Percentiles rank a stretch among this genome's conserved stretches.
Conservation (phyloP, 2,797 vertebrate species). For the Acomys russatus region DNA sequence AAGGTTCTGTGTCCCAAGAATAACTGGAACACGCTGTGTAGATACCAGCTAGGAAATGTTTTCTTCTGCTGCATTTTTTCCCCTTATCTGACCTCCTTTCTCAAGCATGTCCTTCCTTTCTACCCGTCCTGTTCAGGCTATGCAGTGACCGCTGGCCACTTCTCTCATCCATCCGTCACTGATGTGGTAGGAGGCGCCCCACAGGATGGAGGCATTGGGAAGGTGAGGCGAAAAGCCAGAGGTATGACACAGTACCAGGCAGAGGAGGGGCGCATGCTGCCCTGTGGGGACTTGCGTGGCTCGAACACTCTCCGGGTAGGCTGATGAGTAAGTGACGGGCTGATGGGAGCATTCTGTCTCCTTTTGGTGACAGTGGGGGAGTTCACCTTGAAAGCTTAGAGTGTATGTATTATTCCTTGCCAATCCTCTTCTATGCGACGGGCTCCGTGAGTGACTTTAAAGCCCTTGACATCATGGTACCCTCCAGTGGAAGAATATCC, state of each 20-base stretch:
- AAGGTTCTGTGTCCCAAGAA: not conserved
- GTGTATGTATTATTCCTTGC: not conserved
- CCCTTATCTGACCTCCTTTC: not conserved
- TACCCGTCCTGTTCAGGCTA: conserved; percentile 91
- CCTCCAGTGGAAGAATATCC: not conserved
- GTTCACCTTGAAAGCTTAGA: not conserved
- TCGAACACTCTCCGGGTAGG: not conserved
- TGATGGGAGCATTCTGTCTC: not conserved
- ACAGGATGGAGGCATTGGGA: conserved; percentile 95
- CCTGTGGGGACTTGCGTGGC: not conserved
- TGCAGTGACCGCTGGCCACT: conserved; percentile 97
- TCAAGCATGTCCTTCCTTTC: conserved; percentile 12
- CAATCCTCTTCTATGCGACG: accelerated
- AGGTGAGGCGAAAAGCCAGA: conserved; percentile 89
- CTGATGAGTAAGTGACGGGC: not conserved
- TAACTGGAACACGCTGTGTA: not conserved
- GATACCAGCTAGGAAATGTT: not conserved
- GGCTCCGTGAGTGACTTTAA: not conserved
- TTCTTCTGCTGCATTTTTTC: not conserved
- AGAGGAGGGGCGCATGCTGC: accelerated
- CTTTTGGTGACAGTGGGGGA: not conserved
- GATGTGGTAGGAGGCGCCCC: conserved; percentile 98
- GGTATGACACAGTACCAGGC: not conserved
- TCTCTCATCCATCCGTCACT: conserved; percentile 92
- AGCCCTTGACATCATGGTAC: not conserved